Percentiles rank a stretch among this genome's conserved stretches.
phyloP scores from a whole-genome alignment of 2,888 invertebrate species.

The Tubiluchus corallicola region DNA sequence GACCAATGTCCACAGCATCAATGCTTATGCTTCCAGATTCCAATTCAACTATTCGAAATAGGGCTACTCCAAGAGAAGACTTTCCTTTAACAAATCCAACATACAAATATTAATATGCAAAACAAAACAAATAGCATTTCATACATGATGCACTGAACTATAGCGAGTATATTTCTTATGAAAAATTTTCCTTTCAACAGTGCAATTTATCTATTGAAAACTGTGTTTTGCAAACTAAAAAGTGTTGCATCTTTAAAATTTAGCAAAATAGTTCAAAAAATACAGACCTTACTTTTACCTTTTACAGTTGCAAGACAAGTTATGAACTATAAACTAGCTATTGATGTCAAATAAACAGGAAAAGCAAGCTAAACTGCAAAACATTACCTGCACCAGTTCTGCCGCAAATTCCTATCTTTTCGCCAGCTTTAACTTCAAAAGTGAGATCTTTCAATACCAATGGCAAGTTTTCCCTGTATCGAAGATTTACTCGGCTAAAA shows the following conservation, averaged over 20 bases:
- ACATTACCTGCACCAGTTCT: conserved; percentile 35
- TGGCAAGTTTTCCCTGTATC: conserved; percentile 32
- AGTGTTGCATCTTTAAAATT: no score
- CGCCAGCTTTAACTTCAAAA: conserved; percentile 35
- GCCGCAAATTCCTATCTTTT: conserved; percentile 41
- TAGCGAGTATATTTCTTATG: no score
- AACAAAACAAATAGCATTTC: no score
- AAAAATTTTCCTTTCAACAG: no score
- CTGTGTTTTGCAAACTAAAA: no score
- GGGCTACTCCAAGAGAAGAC: conserved; percentile 37
- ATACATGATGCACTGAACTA: no score
- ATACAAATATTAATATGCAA: neutral
- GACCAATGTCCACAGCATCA: conserved; percentile 35
- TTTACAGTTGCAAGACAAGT: no score
- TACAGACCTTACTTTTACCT: no score
- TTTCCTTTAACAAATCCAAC: conserved; percentile 31
- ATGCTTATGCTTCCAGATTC: conserved; percentile 35
- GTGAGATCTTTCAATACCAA: conserved; percentile 36
- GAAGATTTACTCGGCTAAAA: conserved; percentile 24
- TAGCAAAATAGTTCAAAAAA: no score
- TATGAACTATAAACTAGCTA: neutral
- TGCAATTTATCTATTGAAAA: no score
- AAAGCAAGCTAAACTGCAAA: neutral
- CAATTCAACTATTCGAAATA: conserved; percentile 41
- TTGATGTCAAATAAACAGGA: neutral